Evolutionary conservation across 2,797 vertebrate genomes (phyloP), one percentile per base, ranked within the genome.

Genomic region (Hybognathus amarus): DNA sequence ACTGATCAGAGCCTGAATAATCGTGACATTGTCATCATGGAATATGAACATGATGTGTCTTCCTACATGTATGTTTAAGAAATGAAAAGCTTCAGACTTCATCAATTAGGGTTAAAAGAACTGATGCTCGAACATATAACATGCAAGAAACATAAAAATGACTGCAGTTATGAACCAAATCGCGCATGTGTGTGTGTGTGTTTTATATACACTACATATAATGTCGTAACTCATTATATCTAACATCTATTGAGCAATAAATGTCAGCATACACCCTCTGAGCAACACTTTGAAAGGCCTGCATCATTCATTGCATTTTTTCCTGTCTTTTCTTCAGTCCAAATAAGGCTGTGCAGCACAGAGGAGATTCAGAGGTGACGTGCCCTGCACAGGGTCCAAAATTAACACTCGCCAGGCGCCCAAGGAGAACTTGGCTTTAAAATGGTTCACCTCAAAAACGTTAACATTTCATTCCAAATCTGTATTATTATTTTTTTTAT

Each of bases 261-360:
- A 27, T 20, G 45, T 27, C 24, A 10, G 54, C 27, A 6, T 36
- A 10, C 22, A 52, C 12, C 11, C 64, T 47, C 36, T 52, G 22
- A 79, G 63, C 36, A 59, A 56, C n/a, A 69, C 30, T 69, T 56
- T 20, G 20, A 56, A 70, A 70, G 2, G 36, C n/a, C 1, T 42
- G 9, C 22, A 22, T 68, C 36, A 74, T 38, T 38, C 12, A 61
- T 6, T 10, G 52, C 22, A 59, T 59, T 40, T 59, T 6, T 47
- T 47, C 50, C 50, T 10, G 18, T 56, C 10, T 40, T 69, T 69
- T 24, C 24, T 59, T 59, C 30, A 45, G 30, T 20, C 63, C 27
- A 79, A 79, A 85, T 78, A 85, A 38, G 52, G 64, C 64, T 66
- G 22, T 12, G 83, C 71, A 85, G 67, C 67, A 50, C 69, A 79